These are phyloP conservation scores for Gymnopithys bicolor DNA, from an alignment of 2,797 vertebrate species.

Conservation along the genomic window DNA sequence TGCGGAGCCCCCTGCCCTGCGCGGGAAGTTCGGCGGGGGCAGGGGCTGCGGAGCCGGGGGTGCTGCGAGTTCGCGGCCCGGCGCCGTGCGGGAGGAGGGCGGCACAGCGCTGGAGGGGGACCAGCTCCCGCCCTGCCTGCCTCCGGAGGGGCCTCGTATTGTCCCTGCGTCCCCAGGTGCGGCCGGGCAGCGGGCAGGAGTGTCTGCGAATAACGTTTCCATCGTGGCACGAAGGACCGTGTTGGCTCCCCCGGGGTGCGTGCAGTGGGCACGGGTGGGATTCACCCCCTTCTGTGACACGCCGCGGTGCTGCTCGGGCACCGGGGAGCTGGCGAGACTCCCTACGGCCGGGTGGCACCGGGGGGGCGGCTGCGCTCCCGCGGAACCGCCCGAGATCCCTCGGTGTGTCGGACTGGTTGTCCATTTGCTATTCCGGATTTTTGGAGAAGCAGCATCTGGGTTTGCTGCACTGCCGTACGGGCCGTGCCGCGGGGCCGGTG, in stretches of 20 bases:
- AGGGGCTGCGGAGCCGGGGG: neutral
- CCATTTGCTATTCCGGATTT: fast-evolving
- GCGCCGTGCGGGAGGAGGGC: neutral
- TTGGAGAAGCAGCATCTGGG: neutral
- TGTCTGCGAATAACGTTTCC: neutral
- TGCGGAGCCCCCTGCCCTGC: neutral
- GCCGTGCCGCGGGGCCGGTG: fast-evolving
- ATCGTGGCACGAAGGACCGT: fast-evolving
- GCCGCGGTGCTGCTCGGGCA: neutral
- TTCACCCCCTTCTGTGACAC: neutral
- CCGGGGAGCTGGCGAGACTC: neutral
- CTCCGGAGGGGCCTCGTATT: neutral
- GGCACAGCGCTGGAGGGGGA: neutral
- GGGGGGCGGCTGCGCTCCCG: neutral
- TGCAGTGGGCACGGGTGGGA: neutral
- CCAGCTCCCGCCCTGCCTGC: neutral
- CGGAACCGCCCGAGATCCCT: neutral
- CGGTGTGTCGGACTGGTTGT: neutral
- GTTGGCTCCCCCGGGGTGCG: neutral
- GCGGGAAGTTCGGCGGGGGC: constrained; percentile 12
- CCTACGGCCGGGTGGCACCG: neutral
- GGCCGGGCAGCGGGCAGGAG: neutral
- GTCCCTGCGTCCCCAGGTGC: neutral
- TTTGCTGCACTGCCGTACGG: neutral
- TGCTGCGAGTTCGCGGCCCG: neutral